These are phyloP conservation scores for Salmo trutta DNA, from an alignment of 2,797 vertebrate species.

Conservation along the genomic window DNA sequence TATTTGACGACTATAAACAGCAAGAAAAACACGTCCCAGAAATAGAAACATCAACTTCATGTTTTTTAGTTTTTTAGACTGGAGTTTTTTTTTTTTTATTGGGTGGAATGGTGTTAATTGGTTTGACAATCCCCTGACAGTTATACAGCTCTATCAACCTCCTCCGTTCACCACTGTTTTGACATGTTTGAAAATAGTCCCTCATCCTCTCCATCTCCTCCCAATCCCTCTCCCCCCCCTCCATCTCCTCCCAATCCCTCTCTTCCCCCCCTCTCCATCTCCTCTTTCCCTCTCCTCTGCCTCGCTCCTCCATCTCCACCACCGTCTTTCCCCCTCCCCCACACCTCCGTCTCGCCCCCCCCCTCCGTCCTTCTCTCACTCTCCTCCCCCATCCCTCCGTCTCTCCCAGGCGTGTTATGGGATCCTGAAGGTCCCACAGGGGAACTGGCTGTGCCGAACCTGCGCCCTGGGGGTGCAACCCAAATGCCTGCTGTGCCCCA, in stretches of 20 bases:
- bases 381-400: not conserved
- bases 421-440: constrained; percentile 94
- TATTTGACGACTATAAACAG: no score
- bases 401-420: constrained; percentile 88
- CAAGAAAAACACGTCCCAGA: no score
- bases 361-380: not conserved
- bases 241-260: not conserved
- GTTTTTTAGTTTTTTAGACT: no score
- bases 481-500: constrained; percentile 95
- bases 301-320: not conserved
- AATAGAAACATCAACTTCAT: no score
- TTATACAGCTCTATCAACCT: not conserved
- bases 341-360: not conserved
- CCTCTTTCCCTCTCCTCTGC: not conserved
- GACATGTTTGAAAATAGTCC: not conserved
- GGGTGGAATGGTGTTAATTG: no score
- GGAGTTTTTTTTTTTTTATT: no score
- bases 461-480: constrained; percentile 94
- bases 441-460: constrained; percentile 94
- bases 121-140: not conserved
- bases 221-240: not conserved
- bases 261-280: not conserved
- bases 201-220: not conserved
- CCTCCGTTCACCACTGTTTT: not conserved
- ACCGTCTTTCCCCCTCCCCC: not conserved